Base-by-base conservation (phyloP, 2,113 vertebrate species). In the Gobio gobio region DNA sequence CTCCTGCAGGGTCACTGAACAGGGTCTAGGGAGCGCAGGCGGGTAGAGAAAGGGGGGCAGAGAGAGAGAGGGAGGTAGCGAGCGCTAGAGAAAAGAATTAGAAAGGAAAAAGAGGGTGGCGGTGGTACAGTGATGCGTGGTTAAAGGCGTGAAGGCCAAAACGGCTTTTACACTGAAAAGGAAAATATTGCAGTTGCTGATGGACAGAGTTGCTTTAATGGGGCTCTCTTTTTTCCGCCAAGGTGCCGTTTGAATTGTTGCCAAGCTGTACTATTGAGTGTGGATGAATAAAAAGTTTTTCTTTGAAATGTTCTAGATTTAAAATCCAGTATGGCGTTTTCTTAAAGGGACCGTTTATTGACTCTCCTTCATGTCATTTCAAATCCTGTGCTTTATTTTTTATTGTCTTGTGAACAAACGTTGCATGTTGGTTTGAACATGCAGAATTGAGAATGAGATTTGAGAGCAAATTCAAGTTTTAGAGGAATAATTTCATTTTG, bases 1-100 rank as follows among this genome's bases (percentile, higher is more conserved):
- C 91, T 92, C 94, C 94, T 85, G 93, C 88, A 93, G 95, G 92
- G 93, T 91, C 73, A 89, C 93, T 94, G 92, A 93, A 92, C 92
- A 90, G 93, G 87, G 93, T 92, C 89, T 61, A 77, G 77, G 64
- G 75, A 68, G 86, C 82, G 74, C 77, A 77, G 86, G 86, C 49
- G 77, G 86, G 87, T 56, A 47, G 87, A 78, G 56, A 83, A 82
- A 68, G 83, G 73, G 80, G 51, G n/a, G 18, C 18, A 56, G 54
- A 56, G 49, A 43, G 45, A 85, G 82, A 72, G 82, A 77, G 80
- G 47, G 24, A 84, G 56, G 26, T 10, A 80, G 70, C 22, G n/a
- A 61, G 20, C 12, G 33, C 70, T 45, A 45, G 54, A 54, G 76
- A 82, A 20, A 82, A 43, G 80, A 58, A 56, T 24, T 5, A 14